Conservation (phyloP, 2,888 invertebrate genomes). For the Bugula neritina region DNA sequence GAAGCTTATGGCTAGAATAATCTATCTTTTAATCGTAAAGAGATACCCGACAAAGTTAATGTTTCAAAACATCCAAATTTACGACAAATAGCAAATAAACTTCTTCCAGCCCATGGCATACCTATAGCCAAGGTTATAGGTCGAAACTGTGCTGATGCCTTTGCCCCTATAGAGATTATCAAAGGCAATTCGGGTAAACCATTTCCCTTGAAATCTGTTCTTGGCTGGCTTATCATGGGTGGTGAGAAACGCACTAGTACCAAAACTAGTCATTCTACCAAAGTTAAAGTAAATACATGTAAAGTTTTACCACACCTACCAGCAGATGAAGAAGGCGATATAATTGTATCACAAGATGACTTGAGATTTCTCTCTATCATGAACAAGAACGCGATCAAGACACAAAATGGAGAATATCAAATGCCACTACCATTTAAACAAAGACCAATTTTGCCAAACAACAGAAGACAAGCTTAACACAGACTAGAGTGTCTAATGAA, state of each 20-base stretch:
- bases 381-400: no score
- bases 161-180: background rate
- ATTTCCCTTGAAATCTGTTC: conserved; percentile 30
- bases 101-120: conserved; percentile 6
- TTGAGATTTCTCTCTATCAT: no score
- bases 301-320: no score
- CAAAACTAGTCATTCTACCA: background rate
- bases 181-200: background rate
- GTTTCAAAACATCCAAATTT: background rate
- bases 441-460: no score
- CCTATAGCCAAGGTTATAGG: conserved; percentile 13
- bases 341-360: no score
- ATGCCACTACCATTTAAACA: no score
- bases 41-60: conserved; percentile 32
- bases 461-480: no score
- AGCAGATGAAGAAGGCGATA: no score
- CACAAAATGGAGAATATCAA: no score
- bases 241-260: background rate
- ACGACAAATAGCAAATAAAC: background rate
- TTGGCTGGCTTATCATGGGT: background rate
- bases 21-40: conserved; percentile 10
- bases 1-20: conserved; percentile 14
- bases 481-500: no score
- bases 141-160: background rate
- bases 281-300: background rate